Conservation (phyloP, 2,113 vertebrate genomes). For the Macquaria ambigua region DNA sequence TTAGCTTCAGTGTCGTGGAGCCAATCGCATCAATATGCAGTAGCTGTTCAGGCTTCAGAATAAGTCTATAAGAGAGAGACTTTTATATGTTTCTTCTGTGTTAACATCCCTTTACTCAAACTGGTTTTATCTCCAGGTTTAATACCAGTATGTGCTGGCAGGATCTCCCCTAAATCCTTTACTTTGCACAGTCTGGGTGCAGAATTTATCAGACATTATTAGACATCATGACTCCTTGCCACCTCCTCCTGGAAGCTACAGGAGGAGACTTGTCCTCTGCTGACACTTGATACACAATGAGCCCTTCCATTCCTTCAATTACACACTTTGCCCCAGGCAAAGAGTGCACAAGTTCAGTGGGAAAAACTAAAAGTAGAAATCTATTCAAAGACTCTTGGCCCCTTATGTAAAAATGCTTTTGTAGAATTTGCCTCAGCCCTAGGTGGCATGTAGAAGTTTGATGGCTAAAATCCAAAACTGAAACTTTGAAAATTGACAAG, state of each 20-base stretch:
- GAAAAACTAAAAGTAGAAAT: neutral
- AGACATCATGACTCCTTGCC: slow-evolving; percentile 40
- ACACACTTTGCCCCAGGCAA: slow-evolving; percentile 16
- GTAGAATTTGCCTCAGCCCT: neutral
- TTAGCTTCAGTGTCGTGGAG: neutral
- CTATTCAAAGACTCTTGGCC: slow-evolving; percentile 12
- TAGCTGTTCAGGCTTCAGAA: neutral
- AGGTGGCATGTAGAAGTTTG: neutral
- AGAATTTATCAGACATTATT: slow-evolving; percentile 55
- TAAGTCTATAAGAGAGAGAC: slow-evolving; percentile 6
- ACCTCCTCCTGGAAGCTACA: slow-evolving; percentile 34
- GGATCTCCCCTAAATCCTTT: slow-evolving; percentile 19
- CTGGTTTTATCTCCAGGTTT: slow-evolving; percentile 22
- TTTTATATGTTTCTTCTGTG: neutral
- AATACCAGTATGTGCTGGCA: neutral
- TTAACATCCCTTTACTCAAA: neutral
- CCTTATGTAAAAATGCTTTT: slow-evolving; percentile 15
- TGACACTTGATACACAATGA: slow-evolving; percentile 54
- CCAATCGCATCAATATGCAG: neutral
- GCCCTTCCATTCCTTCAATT: slow-evolving; percentile 25
- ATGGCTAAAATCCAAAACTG: neutral
- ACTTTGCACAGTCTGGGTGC: slow-evolving; percentile 23
- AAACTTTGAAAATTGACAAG: no score
- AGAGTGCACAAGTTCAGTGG: neutral
- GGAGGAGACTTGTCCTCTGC: slow-evolving; percentile 40